phyloP scores from a whole-genome alignment of 2,113 vertebrate species.

The Phaethon lepturus region DNA sequence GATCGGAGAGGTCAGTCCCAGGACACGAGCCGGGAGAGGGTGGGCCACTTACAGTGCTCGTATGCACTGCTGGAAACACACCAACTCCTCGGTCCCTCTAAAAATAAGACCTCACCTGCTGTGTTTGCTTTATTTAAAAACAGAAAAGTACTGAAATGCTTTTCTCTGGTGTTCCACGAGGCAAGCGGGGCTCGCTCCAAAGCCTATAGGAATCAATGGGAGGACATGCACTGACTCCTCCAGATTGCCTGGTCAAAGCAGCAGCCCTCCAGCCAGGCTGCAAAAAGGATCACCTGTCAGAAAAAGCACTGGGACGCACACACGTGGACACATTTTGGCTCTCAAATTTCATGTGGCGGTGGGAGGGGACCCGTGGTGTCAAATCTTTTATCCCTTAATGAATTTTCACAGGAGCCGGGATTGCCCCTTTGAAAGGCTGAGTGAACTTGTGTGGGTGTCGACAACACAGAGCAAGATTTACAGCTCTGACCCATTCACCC shows the following conservation, averaged over 20 bases:
- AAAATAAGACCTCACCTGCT: slow-evolving; percentile 69
- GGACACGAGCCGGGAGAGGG: slow-evolving; percentile 39
- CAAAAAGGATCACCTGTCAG: slow-evolving; percentile 59
- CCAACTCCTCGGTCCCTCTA: slow-evolving; percentile 36
- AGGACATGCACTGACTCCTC: slow-evolving; percentile 1
- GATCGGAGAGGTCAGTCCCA: slow-evolving; percentile 46
- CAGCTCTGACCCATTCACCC: slow-evolving; percentile 63
- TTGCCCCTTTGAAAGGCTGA: slow-evolving; percentile 66
- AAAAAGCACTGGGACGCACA: slow-evolving; percentile 25
- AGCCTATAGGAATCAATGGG: not conserved
- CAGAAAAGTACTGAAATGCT: slow-evolving; percentile 30
- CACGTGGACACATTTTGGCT: slow-evolving; percentile 30
- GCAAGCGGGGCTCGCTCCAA: not conserved
- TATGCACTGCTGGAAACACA: slow-evolving; percentile 51
- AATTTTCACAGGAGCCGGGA: slow-evolving; percentile 59
- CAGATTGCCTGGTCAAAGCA: not conserved
- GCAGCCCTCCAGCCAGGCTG: slow-evolving; percentile 25
- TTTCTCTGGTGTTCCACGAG: not conserved
- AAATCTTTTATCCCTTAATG: slow-evolving; percentile 63
- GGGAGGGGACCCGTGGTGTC: slow-evolving; percentile 7
- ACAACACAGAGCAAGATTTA: slow-evolving; percentile 52
- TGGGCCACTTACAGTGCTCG: slow-evolving; percentile 18
- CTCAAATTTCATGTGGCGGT: slow-evolving; percentile 28
- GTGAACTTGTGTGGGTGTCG: slow-evolving; percentile 64
- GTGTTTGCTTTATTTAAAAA: slow-evolving; percentile 62